Evolutionary conservation across 2,888 invertebrate genomes (phyloP).

Genomic region (Arctia plantaginis): DNA sequence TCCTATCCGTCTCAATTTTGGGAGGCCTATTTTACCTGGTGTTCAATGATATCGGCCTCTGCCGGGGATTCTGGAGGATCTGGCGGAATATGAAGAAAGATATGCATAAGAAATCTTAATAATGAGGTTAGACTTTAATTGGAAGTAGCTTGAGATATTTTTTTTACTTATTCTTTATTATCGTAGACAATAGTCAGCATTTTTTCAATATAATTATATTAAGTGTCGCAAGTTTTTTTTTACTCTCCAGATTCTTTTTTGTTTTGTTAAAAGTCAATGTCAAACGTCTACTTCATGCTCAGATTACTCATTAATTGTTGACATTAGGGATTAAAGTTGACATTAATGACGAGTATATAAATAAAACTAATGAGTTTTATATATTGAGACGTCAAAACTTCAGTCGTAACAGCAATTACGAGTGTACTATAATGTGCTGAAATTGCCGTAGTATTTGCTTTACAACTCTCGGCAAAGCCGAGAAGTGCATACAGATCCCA

Average conservation of each 20-base stretch:
- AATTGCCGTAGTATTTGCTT: neutral
- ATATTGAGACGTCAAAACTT: neutral
- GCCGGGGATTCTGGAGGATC: conserved; percentile 88
- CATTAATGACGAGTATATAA: too few species aligned
- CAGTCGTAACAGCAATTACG: too few species aligned
- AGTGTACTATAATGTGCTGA: neutral
- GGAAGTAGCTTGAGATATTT: neutral
- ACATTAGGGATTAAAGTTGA: too few species aligned
- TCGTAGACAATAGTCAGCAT: neutral
- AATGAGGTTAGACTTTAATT: conserved; percentile 14
- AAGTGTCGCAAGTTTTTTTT: too few species aligned
- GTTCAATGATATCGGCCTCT: conserved; percentile 92
- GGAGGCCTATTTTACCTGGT: conserved; percentile 92
- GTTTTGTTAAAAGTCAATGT: too few species aligned
- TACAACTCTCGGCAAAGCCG: neutral
- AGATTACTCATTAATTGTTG: neutral
- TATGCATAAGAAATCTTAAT: conserved; percentile 12
- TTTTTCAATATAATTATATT: neutral
- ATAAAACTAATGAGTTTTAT: too few species aligned
- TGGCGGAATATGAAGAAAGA: conserved; percentile 86
- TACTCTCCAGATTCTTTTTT: too few species aligned
- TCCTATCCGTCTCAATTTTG: conserved; percentile 88
- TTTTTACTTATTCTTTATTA: neutral
- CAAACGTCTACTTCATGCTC: neutral
- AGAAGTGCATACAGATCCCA: neutral